phyloP scores from a whole-genome alignment of 2,113 vertebrate genomes.

The Chaetops frenatus region DNA sequence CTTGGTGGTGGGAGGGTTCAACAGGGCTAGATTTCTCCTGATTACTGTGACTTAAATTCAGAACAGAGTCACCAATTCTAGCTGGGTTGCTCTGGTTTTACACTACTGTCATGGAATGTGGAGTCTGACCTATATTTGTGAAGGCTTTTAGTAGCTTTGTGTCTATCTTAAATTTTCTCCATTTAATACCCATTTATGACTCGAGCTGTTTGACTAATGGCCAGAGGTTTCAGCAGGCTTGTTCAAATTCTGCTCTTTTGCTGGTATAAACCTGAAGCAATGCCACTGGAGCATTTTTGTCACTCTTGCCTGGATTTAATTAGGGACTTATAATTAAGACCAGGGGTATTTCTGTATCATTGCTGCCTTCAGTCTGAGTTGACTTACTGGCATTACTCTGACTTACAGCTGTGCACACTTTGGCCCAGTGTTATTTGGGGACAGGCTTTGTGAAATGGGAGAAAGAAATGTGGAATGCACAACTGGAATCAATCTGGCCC shows the following conservation, averaged over 20 bases:
- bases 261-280: constrained; percentile 30
- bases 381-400: constrained; percentile 49
- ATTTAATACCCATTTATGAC: background rate
- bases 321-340: constrained; percentile 48
- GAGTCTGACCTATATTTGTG: background rate
- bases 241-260: background rate
- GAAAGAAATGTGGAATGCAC: constrained; percentile 54
- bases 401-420: constrained; percentile 57
- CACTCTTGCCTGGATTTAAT: constrained; percentile 52
- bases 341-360: constrained; percentile 21
- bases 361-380: constrained; percentile 39
- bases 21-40: background rate
- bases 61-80: background rate
- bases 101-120: background rate
- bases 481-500: constrained; percentile 55
- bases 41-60: background rate
- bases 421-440: constrained; percentile 61
- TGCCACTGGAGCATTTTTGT: constrained; percentile 35
- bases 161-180: background rate
- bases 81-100: background rate
- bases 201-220: background rate
- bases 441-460: constrained; percentile 61
- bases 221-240: background rate
- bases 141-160: background rate
- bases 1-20: background rate